A percentile compares a stretch with the other conserved stretches of the same genome.
phyloP scores from a whole-genome alignment of 2,888 invertebrate genomes.

The Mechanitis messenoides region DNA sequence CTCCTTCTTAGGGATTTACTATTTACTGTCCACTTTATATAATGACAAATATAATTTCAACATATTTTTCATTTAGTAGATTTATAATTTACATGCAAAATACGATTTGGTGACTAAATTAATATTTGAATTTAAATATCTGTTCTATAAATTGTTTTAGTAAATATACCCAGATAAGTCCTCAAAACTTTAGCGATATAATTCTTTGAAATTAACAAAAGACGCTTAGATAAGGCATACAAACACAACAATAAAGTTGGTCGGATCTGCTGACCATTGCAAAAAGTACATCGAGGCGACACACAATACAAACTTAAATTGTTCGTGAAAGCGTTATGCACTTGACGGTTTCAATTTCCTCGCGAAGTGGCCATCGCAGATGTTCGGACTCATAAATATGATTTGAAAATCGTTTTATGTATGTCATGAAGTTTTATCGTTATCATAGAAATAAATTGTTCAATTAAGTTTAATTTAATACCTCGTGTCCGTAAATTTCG shows the following conservation, averaged over 20 bases:
- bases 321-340: conserved; percentile 72
- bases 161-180: conserved; percentile 8
- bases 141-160: conserved; percentile 4
- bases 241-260: conserved; percentile 60
- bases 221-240: conserved; percentile 46
- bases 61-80: conserved; percentile 2
- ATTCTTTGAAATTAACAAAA: conserved; percentile 49
- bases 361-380: conserved; percentile 68
- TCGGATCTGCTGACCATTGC: conserved; percentile 58
- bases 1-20: conserved; percentile 26
- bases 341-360: conserved; percentile 72
- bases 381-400: conserved; percentile 73
- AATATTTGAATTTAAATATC: neutral
- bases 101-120: neutral
- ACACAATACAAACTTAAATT: conserved; percentile 72
- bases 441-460: conserved; percentile 46
- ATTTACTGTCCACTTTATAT: conserved; percentile 25
- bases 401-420: conserved; percentile 76
- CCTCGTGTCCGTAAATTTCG: conserved; percentile 63
- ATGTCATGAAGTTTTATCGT: conserved; percentile 75
- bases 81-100: neutral
- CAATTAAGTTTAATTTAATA: conserved; percentile 1
- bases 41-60: conserved; percentile 16
- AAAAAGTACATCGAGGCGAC: conserved; percentile 60
- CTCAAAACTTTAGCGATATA: conserved; percentile 42